Percentiles rank a stretch among this genome's conserved stretches.
Conservation (phyloP, 2,797 vertebrate species). For the Molossus molossus region DNA sequence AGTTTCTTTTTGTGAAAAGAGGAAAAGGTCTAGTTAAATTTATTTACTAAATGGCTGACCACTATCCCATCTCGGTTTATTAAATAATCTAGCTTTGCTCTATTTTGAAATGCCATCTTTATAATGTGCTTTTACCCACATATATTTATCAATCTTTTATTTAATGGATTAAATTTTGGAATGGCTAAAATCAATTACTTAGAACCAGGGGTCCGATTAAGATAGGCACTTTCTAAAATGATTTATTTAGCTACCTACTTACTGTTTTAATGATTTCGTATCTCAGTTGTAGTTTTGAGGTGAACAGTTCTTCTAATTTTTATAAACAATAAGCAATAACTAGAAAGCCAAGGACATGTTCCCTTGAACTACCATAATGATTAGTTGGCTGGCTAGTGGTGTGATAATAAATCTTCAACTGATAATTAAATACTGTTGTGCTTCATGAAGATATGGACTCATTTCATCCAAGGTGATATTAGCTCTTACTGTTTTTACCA, state of each 20-base stretch:
- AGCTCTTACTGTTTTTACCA: conserved; percentile 31
- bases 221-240: not conserved
- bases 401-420: not conserved
- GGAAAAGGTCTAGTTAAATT: conserved; percentile 34
- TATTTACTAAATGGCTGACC: conserved; percentile 43
- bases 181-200: conserved; percentile 3
- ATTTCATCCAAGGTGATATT: not conserved
- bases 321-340: not conserved
- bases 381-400: not conserved
- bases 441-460: not conserved
- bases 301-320: not conserved
- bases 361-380: not conserved
- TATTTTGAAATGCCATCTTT: conserved; percentile 38
- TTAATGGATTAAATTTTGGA: conserved; percentile 28
- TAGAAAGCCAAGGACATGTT: not conserved
- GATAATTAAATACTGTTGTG: not conserved
- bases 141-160: conserved; percentile 3
- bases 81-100: conserved; percentile 49
- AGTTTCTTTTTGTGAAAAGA: conserved; percentile 53
- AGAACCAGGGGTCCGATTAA: not conserved
- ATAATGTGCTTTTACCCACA: not conserved
- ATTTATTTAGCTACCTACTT: conserved; percentile 19
- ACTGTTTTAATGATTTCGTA: conserved; percentile 12
- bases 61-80: not conserved
- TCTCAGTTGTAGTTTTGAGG: not conserved